phyloP scores from a whole-genome alignment of 1,140 invertebrate genomes.

The Monomorium pharaonis region DNA sequence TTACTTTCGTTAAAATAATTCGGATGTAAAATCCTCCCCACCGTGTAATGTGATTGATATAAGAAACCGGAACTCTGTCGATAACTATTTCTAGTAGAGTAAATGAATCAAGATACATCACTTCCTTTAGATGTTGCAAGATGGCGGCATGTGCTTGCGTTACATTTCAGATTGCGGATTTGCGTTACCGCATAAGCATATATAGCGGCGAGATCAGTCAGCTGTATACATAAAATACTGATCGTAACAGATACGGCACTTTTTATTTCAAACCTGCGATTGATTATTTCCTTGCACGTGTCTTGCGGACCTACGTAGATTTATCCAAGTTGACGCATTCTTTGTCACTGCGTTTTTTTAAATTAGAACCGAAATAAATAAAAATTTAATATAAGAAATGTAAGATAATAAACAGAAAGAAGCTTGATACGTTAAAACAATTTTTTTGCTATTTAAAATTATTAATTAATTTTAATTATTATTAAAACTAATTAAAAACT shows the following conservation, averaged over 20 bases:
- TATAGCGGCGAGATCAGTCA: background rate
- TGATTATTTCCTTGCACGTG: background rate
- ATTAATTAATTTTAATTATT: background rate
- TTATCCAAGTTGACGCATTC: background rate
- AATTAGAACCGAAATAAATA: background rate
- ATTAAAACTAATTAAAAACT: background rate
- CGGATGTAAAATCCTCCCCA: background rate
- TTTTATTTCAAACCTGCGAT: background rate
- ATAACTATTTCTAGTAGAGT: constrained; percentile 26
- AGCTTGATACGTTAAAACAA: background rate
- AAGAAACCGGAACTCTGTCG: constrained; percentile 22
- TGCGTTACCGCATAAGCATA: background rate
- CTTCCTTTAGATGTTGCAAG: constrained; percentile 33
- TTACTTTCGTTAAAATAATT: no score
- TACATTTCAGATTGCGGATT: constrained; percentile 6
- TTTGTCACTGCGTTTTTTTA: background rate
- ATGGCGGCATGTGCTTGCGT: constrained; percentile 29
- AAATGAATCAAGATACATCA: constrained; percentile 13
- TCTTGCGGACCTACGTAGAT: background rate
- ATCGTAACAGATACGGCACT: background rate
- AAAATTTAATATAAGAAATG: background rate
- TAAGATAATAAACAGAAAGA: background rate
- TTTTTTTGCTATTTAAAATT: background rate
- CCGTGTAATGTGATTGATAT: background rate
- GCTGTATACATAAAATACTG: background rate